Evolutionary conservation across 2,888 invertebrate genomes (phyloP), one percentile per base, ranked within the genome.

Genomic region (Schrankia costaestrigalis): DNA sequence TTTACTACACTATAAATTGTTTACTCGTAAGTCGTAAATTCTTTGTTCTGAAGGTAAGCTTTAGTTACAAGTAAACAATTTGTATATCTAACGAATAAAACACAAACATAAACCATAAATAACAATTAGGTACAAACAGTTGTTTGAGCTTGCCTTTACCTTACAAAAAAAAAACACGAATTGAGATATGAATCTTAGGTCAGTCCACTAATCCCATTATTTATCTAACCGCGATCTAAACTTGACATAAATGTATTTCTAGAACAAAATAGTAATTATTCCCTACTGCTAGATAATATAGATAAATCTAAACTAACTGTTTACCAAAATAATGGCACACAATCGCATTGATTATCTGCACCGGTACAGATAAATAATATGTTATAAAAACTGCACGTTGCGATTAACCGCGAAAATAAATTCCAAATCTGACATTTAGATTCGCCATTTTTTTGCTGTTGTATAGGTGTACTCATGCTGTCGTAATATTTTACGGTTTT

Each of bases 311-410:
- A 39, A 41, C 32, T 35, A 44, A 44, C 37, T 34, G 40, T 42
- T 31, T 15, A 10, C 29, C 12, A 35, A 41, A 37, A 49, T 41
- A 51, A 54, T 46, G 32, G 35, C 36, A 26, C 11, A 50, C 54
- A 56, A 51, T 50, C 31, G 39, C 36, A 35, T 41, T 54, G 46
- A 48, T 54, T 56, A 56, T 56, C 48, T 41, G 41, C 43, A 47
- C 36, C 23, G 26, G 43, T 46, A 56, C 57, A 46, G 51, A 54
- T 48, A 54, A 53, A 43, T 42, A 41, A 41, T 35, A 43, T 19
- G 33, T 34, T 38, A 40, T 33, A 52, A 43, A 43, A 52, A 39
- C 35, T 43, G 36, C 39, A 49, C 35, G 35, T 31, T 31, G 11
- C 15, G 26, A 28, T 26, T 25, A 8, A 27, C 14, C 12, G n/a